These are phyloP conservation scores for Drosophila pandora DNA, from an alignment of 1,140 invertebrate genomes.

Conservation along the genomic window DNA sequence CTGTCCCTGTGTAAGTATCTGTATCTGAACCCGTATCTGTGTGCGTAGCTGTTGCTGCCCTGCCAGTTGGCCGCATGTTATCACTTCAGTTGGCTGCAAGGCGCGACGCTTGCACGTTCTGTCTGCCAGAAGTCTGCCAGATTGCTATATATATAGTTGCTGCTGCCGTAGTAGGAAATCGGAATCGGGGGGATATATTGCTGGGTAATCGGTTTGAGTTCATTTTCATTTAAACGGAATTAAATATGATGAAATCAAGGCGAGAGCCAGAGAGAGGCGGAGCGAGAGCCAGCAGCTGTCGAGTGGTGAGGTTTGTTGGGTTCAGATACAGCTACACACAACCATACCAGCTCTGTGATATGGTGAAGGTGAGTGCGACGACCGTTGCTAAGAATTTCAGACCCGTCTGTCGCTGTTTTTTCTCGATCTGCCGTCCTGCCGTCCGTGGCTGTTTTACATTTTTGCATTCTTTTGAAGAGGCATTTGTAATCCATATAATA, in stretches of 20 bases:
- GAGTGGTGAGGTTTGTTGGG: conserved; percentile 60
- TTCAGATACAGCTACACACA: conserved; percentile 1
- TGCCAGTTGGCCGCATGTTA: conserved; percentile 43
- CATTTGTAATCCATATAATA: conserved; percentile 75
- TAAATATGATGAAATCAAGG: conserved; percentile 82
- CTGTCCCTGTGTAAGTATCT: conserved; percentile 1
- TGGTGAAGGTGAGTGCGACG: conserved; percentile 77
- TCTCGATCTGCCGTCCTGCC: neutral
- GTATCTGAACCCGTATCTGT: neutral
- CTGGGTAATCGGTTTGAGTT: conserved; percentile 79
- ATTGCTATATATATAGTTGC: neutral
- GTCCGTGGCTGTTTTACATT: conserved; percentile 35
- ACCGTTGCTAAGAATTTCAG: conserved; percentile 51
- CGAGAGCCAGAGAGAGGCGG: conserved; percentile 25
- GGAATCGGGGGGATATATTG: conserved; percentile 23
- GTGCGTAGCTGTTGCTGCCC: conserved; percentile 3
- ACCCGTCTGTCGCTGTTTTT: conserved; percentile 25
- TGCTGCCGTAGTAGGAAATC: conserved; percentile 2
- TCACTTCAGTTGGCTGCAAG: conserved; percentile 70
- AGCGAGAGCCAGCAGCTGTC: conserved; percentile 24
- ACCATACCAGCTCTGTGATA: conserved; percentile 18
- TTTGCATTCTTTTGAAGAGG: conserved; percentile 51
- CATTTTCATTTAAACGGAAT: conserved; percentile 82
- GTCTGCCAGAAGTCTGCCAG: conserved; percentile 48
- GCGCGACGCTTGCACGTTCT: conserved; percentile 62